Evolutionary conservation across 2,797 vertebrate species (phyloP).

Genomic region (Acrocephalus scirpaceus): DNA sequence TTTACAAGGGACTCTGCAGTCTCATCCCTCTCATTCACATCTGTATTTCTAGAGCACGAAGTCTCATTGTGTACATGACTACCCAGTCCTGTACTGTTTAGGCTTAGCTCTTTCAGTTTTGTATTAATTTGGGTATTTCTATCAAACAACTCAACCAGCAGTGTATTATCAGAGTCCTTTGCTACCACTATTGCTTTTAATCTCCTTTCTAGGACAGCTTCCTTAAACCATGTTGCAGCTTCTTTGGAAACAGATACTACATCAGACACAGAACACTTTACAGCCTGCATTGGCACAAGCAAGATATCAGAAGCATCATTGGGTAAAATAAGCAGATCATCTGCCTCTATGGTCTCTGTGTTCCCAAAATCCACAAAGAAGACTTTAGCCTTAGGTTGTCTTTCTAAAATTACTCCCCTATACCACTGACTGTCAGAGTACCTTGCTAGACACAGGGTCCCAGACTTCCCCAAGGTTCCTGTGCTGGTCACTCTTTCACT

Average conservation of each 20-base stretch:
- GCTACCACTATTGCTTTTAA: slow-evolving; percentile 86
- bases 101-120: slow-evolving; percentile 79
- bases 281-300: slow-evolving; percentile 89
- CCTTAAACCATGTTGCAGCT: slow-evolving; percentile 85
- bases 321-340: slow-evolving; percentile 85
- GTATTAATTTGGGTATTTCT: slow-evolving; percentile 83
- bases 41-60: neutral
- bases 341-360: slow-evolving; percentile 77
- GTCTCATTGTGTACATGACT: neutral
- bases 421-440: slow-evolving; percentile 91
- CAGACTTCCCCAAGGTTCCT: slow-evolving; percentile 68
- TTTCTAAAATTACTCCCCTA: slow-evolving; percentile 81
- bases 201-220: slow-evolving; percentile 73
- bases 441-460: slow-evolving; percentile 88
- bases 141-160: slow-evolving; percentile 89
- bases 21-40: neutral
- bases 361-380: slow-evolving; percentile 97
- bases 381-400: slow-evolving; percentile 75
- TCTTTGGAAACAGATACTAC: slow-evolving; percentile 77
- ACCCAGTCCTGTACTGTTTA: neutral
- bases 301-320: slow-evolving; percentile 84
- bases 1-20: neutral
- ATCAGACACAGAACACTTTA: slow-evolving; percentile 88
- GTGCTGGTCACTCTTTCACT: slow-evolving; percentile 69
- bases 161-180: slow-evolving; percentile 85